Conservation (phyloP, 2,888 invertebrate species). For the Linnaemya tessellans region DNA sequence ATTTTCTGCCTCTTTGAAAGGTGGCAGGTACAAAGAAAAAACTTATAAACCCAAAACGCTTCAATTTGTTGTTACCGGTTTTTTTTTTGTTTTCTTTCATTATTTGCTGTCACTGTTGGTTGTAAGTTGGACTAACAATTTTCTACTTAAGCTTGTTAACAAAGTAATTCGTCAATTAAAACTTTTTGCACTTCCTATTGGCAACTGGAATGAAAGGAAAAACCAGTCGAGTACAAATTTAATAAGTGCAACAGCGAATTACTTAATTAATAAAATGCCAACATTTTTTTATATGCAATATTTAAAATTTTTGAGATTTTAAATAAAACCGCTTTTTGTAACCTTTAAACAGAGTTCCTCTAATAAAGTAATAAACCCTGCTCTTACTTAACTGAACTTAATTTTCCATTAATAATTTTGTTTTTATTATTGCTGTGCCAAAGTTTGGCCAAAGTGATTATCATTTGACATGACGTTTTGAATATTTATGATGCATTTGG, state of each 20-base stretch:
- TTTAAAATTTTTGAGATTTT: too few relatives aligned
- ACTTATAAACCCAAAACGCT: background rate
- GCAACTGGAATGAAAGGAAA: background rate
- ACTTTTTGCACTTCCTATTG: conserved; percentile 12
- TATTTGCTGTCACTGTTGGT: conserved; percentile 35
- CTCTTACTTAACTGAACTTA: background rate
- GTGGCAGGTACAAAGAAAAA: background rate
- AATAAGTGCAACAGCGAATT: conserved; percentile 7
- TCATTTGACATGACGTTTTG: conserved; percentile 81
- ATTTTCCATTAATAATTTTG: conserved; percentile 7
- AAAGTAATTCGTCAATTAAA: conserved; percentile 66
- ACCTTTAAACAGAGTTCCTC: background rate
- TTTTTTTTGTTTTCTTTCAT: background rate
- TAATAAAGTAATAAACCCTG: conserved; percentile 24
- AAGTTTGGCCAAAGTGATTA: conserved; percentile 77
- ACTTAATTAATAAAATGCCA: conserved; percentile 40
- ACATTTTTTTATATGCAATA: too few relatives aligned
- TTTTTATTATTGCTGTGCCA: conserved; percentile 53
- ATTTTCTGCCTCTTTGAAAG: conserved; percentile 46
- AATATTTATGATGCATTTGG: conserved; percentile 80
- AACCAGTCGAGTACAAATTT: conserved; percentile 3
- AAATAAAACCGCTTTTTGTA: background rate
- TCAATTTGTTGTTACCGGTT: conserved; percentile 22
- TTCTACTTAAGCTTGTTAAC: conserved; percentile 57
- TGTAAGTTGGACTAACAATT: conserved; percentile 60